A percentile compares a stretch with the other conserved stretches of the same genome.
phyloP scores from a whole-genome alignment of 2,113 vertebrate species.

The Neogale vison region DNA sequence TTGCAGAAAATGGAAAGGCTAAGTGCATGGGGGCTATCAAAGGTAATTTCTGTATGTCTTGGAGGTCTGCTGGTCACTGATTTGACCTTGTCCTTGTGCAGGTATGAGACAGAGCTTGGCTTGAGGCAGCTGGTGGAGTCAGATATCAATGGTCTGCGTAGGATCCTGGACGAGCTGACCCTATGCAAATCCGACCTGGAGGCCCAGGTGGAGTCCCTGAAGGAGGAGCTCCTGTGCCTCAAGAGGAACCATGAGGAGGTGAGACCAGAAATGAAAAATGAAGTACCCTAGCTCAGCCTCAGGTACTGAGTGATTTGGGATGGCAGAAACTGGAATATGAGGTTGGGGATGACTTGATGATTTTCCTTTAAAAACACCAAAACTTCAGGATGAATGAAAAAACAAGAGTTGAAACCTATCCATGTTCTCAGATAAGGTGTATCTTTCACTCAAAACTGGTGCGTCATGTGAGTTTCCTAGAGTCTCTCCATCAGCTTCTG shows the following conservation, averaged over 20 bases:
- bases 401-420: neutral
- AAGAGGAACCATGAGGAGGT: constrained; percentile 83
- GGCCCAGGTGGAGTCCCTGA: constrained; percentile 76
- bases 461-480: neutral
- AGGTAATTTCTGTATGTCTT: neutral
- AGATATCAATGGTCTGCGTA: constrained; percentile 75
- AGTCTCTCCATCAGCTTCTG: no score
- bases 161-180: constrained; percentile 80
- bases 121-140: constrained; percentile 82
- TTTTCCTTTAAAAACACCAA: neutral
- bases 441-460: neutral
- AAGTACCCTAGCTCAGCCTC: neutral
- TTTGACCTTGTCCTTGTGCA: neutral
- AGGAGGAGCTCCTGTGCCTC: constrained; percentile 75
- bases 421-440: neutral
- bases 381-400: neutral
- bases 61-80: neutral
- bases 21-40: neutral
- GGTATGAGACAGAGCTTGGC: constrained; percentile 81
- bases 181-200: constrained; percentile 62
- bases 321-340: neutral
- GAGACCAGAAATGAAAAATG: neutral
- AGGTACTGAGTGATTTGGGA: neutral
- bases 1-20: constrained; percentile 6
- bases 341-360: neutral